Evolutionary conservation across 2,797 vertebrate species (phyloP), one percentile per base, ranked within the genome.

Genomic region (Lepus townsendii): DNA sequence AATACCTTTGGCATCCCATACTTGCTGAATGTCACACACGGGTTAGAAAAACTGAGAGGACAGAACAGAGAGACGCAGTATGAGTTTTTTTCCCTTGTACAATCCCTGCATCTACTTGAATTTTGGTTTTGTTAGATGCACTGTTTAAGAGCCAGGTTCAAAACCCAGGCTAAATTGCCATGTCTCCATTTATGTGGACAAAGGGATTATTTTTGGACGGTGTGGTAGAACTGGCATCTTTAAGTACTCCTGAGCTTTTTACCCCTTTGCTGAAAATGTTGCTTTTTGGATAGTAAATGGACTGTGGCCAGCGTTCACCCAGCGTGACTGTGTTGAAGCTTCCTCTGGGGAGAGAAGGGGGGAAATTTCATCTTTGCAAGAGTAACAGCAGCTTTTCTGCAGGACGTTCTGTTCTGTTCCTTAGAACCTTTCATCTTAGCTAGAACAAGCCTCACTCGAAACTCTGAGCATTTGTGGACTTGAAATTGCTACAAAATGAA

Each of bases 111-210:
- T 95, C 94, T 78, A 47, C 96, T 96, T 96, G 89, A 88, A 83
- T 96, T 96, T 96, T 72, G 8, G 27, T 95, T 95, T 94, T 90
- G 82, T 93, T 47, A 96, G 89, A 90, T 90, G 65, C 90, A 0
- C 35, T 24, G 3, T 93, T 95, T 75, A 47, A n/a, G 77, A 83
- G 88, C 85, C 87, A 38, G 27, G 54, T 38, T 88, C 83, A 50
- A 91, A 73, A 66, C 16, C 63, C 8, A 2, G 83, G 72, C 95
- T 91, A 27, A 50, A 87, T 52, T 62, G 32, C 24, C 24, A 38
- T 38, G 94, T 62, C 82, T 91, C 90, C 4, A 0, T 93, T 77
- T 72, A 20, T 63, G 13, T 24, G 19, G 90, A 85, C 78, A 78
- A 20, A 10, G 66, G 54, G 62, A 38, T 95, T 92, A 60, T 63